Evolutionary conservation across 2,797 vertebrate species (phyloP), one percentile per base, ranked within the genome.

Genomic region (Myotis findleyi): DNA sequence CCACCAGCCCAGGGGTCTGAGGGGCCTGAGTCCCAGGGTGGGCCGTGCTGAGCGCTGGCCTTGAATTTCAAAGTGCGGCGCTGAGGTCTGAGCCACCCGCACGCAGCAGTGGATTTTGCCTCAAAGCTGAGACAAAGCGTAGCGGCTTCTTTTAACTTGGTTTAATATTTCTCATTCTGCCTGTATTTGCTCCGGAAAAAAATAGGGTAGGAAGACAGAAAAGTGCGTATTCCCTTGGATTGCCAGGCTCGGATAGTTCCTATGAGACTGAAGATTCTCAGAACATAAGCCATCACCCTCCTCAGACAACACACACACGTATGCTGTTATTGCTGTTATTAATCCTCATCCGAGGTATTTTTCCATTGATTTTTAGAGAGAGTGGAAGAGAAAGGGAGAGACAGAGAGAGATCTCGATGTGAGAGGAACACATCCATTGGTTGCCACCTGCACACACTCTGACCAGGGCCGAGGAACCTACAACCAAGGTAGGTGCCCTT

Each of bases 21-120:
- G 47, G 18, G 87, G 71, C 89, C 47, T 3, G 80, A 89, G 93
- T 91, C 44, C 49, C 17, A 13, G 36, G 88, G 68, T 30, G 5
- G 69, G 51, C 73, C 18, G 55, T 25, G 85, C 27, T 62, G 4
- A 66, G 73, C 14, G 0, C 30, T 68, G 73, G 41, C 14, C 33
- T 66, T 93, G 94, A 66, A 96, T 96, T 89, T 94, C 66, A 89
- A 81, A 94, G 51, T 38, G 8, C 30, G 25, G 27, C 55, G 27
- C 25, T 91, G 30, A 59, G 36, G 27, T 51, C 27, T n/a, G 62
- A 10, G 44, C 27, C 44, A 8, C 72, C 41, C 1, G 5, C 47
- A 6, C 18, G 0, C 66, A 20, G n/a, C 33, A 7, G 27, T 81
- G 53, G 75, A 27, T 80, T 81, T 87, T 76, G 41, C 59, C 25